Percentiles rank a stretch among this genome's conserved stretches.
phyloP scores from a whole-genome alignment of 2,888 invertebrate species.

The Ophioninae sp. region DNA sequence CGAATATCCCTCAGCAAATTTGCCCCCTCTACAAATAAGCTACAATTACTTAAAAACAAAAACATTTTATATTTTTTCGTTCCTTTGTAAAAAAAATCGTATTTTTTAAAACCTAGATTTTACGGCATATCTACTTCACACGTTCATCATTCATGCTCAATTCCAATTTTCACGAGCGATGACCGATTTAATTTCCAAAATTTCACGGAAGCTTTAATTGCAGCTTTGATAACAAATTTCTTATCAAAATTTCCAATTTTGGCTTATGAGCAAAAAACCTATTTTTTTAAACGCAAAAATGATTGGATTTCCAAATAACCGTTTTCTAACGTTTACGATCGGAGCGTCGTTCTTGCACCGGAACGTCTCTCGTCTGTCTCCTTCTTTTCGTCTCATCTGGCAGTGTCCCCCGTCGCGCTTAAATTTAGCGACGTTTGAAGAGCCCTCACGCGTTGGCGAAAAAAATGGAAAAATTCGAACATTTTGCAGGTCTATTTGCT shows the following conservation, averaged over 20 bases:
- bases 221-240: no score
- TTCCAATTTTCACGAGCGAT: no score
- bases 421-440: constrained; percentile 70
- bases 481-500: constrained; percentile 70
- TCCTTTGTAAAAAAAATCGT: no score
- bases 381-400: constrained; percentile 60
- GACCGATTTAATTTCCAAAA: no score
- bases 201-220: no score
- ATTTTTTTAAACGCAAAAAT: no score
- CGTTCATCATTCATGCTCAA: no score
- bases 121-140: no score
- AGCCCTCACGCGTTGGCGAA: constrained; percentile 20
- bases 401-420: constrained; percentile 62
- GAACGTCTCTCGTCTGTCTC: constrained; percentile 37
- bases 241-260: no score
- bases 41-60: background rate
- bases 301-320: background rate
- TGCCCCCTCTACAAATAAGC: background rate
- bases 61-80: no score
- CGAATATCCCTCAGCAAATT: background rate
- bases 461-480: constrained; percentile 53
- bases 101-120: no score
- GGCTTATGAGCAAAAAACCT: no score
- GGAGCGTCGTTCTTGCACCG: background rate
- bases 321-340: constrained; percentile 9